A percentile compares a stretch with the other conserved stretches of the same genome.
Evolutionary conservation across 2,888 invertebrate species (phyloP).

Genomic region (Chrysina gloriosa): DNA sequence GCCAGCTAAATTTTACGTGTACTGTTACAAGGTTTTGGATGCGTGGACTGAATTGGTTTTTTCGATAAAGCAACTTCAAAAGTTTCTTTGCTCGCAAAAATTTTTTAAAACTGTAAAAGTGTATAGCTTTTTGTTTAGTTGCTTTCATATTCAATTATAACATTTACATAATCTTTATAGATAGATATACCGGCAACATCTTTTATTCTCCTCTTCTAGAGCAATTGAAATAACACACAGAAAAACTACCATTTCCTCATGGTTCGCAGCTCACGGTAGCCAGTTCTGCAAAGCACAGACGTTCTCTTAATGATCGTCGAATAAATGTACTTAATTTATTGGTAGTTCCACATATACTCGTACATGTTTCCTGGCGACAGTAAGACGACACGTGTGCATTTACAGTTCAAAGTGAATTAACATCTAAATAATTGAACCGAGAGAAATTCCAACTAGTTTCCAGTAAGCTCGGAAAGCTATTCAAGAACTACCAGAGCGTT

Average conservation of each 20-base stretch:
- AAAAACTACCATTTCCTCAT: background rate
- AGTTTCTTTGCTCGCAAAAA: no score
- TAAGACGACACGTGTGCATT: slow-evolving; percentile 30
- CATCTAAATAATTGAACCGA: slow-evolving; percentile 34
- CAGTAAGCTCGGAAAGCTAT: slow-evolving; percentile 17
- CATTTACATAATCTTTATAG: no score
- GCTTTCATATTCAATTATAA: no score
- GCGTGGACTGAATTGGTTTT: no score
- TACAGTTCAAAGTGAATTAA: slow-evolving; percentile 33
- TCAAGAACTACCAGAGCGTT: slow-evolving; percentile 22
- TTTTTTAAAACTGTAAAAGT: no score
- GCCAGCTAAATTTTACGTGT: no score
- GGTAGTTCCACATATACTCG: slow-evolving; percentile 4
- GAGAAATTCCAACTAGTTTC: slow-evolving; percentile 28
- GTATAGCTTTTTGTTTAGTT: no score
- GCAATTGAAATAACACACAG: background rate
- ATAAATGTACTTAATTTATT: slow-evolving; percentile 11
- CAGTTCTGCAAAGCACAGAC: background rate
- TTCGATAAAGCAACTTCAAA: no score
- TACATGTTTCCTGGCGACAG: slow-evolving; percentile 9
- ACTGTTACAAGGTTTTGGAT: no score
- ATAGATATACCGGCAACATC: no score
- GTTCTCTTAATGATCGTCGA: background rate
- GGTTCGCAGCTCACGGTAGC: background rate
- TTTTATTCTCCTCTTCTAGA: background rate